Evolutionary conservation across 2,113 vertebrate species (phyloP).

Genomic region (Deroptyus accipitrinus): DNA sequence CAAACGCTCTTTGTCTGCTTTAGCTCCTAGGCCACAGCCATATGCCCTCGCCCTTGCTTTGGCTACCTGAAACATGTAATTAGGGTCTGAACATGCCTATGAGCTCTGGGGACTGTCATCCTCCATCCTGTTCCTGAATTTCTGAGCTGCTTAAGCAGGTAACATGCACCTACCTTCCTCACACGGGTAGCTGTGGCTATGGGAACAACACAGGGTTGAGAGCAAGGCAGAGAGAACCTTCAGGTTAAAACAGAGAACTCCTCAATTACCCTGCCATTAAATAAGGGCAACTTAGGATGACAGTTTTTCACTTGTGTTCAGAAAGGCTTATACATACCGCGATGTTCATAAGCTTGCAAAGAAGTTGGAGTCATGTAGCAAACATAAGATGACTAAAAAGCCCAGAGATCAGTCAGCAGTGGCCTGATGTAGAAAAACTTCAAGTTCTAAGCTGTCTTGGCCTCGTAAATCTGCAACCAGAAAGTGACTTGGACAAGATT

Average conservation of each 20-base stretch:
- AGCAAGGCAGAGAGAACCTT: background rate
- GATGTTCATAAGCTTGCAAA: background rate
- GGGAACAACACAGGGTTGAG: background rate
- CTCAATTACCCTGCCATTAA: background rate
- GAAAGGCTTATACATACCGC: background rate
- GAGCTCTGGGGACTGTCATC: background rate
- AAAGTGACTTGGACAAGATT: background rate
- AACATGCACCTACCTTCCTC: background rate
- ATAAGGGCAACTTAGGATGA: background rate
- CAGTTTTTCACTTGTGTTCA: background rate
- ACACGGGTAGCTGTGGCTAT: no score
- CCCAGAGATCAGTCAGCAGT: background rate
- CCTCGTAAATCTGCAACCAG: background rate
- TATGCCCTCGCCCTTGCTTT: background rate
- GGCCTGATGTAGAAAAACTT: background rate
- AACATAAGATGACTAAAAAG: background rate
- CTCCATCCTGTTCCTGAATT: background rate
- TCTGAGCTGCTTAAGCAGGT: background rate
- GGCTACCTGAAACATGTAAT: accelerated
- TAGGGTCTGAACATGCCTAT: background rate
- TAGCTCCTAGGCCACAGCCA: background rate
- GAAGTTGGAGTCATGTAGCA: background rate
- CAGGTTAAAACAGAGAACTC: background rate
- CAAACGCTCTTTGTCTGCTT: background rate
- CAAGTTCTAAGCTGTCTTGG: background rate